Evolutionary conservation across 2,113 vertebrate species (phyloP), one percentile per base, ranked within the genome.

Genomic region (Corythoichthys haematopterus): DNA sequence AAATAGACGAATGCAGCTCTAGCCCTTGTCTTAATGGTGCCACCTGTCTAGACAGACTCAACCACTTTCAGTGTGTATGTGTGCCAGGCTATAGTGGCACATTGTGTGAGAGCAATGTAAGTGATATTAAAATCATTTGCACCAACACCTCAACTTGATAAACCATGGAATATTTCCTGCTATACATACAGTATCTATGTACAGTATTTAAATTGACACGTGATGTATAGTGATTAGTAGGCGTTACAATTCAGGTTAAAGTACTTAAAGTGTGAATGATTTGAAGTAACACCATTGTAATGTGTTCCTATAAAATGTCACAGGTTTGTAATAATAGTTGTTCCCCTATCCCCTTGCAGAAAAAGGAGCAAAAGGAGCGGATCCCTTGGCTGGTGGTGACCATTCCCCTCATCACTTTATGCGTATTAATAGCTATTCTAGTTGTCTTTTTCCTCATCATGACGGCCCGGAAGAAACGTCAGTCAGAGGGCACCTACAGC

Each of bases 401-500:
- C 16, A 93, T 96, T 66, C 97, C 97, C 0, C 90, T 98, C 9
- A 92, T 90, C 86, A 95, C 94, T 28, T 92, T 95, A 69, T 94
- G 94, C 65, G 85, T 93, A 45, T 85, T 99, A 51, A 89, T 99
- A 0, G 93, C 93, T 71, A 87, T 92, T 69, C 85, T 98, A 56
- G 92, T 89, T 1, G 88, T 95, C 67, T 93, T 95, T 59, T 95
- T 96, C 82, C 92, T 95, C 76, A 71, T 94, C 83, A 88, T 98
- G 87, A 97, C 95, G 0, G 95, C 96, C 33, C 91, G 95, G 53
- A 97, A 94, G 90, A 93, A 96, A 76, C 94, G 97, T 6, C 97
- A 97, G 70, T 98, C 96, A 0, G 96, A 98, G 86, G 97, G 97
- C 72, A 98, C 95, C 48, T 99, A 99, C 89, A 98, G 96, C 71